Percentiles rank a stretch among this genome's conserved stretches.
These are phyloP conservation scores for Sesia bembeciformis DNA, from an alignment of 2,888 invertebrate genomes.

Conservation along the genomic window DNA sequence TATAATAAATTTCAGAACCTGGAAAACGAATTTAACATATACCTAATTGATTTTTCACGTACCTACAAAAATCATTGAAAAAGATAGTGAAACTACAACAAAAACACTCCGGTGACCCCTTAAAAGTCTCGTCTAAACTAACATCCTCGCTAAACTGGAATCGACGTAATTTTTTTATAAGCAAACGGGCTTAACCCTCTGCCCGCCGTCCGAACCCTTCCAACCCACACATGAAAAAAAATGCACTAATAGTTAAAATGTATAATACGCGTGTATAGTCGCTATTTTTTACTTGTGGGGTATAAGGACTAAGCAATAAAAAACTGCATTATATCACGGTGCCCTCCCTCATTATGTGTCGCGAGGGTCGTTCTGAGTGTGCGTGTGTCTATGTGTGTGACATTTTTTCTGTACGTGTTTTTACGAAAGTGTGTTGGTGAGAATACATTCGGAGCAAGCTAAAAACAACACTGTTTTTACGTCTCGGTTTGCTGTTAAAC, in stretches of 20 bases:
- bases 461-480: neutral
- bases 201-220: slow-evolving; percentile 59
- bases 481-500: too few relatives aligned
- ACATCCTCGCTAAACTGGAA: slow-evolving; percentile 47
- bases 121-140: slow-evolving; percentile 31
- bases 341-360: slow-evolving; percentile 66
- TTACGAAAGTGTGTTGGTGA: neutral
- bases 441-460: neutral
- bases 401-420: neutral
- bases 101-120: slow-evolving; percentile 37
- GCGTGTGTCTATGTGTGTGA: slow-evolving; percentile 27
- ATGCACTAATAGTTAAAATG: slow-evolving; percentile 67
- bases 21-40: too few relatives aligned
- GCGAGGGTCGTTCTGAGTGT: slow-evolving; percentile 44
- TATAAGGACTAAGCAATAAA: slow-evolving; percentile 70
- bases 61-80: slow-evolving; percentile 3
- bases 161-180: slow-evolving; percentile 65
- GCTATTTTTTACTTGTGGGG: slow-evolving; percentile 65
- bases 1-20: too few relatives aligned
- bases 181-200: slow-evolving; percentile 47
- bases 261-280: slow-evolving; percentile 56
- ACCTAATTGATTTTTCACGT: too few relatives aligned
- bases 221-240: slow-evolving; percentile 43
- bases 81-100: slow-evolving; percentile 19
- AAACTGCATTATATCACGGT: slow-evolving; percentile 72